These are phyloP conservation scores for Abrostola tripartita DNA, from an alignment of 2,888 invertebrate genomes.

Conservation along the genomic window DNA sequence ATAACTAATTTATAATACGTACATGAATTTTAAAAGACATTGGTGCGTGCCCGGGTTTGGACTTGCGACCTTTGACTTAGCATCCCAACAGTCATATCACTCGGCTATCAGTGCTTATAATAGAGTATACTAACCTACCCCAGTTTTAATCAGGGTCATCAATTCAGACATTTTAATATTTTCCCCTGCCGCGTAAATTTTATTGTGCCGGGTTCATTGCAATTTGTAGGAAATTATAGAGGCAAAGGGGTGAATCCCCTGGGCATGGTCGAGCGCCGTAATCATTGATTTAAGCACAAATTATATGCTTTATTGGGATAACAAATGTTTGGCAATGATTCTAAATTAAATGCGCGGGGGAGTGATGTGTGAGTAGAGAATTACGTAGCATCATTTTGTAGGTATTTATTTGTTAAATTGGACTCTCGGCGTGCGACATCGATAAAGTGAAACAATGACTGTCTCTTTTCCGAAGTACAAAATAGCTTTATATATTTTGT, in stretches of 20 bases:
- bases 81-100: too few species aligned
- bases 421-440: too few species aligned
- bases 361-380: constrained; percentile 23
- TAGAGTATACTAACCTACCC: too few species aligned
- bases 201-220: constrained; percentile 27
- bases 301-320: constrained; percentile 36
- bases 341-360: constrained; percentile 40
- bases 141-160: constrained; percentile 14
- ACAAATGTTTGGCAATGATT: constrained; percentile 30
- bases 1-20: too few species aligned
- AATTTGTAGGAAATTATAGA: constrained; percentile 46
- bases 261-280: constrained; percentile 23
- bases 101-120: too few species aligned
- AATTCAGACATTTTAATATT: constrained; percentile 40
- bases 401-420: constrained; percentile 3
- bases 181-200: constrained; percentile 24
- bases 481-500: too few species aligned
- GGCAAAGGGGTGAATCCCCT: constrained; percentile 12
- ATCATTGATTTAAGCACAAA: constrained; percentile 49
- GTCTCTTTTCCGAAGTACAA: too few species aligned
- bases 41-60: too few species aligned
- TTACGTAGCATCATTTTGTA: constrained; percentile 23
- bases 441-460: too few species aligned
- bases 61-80: too few species aligned
- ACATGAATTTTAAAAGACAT: too few species aligned